Base-by-base conservation (phyloP, 2,888 invertebrate genomes). In the Rapana venosa region DNA sequence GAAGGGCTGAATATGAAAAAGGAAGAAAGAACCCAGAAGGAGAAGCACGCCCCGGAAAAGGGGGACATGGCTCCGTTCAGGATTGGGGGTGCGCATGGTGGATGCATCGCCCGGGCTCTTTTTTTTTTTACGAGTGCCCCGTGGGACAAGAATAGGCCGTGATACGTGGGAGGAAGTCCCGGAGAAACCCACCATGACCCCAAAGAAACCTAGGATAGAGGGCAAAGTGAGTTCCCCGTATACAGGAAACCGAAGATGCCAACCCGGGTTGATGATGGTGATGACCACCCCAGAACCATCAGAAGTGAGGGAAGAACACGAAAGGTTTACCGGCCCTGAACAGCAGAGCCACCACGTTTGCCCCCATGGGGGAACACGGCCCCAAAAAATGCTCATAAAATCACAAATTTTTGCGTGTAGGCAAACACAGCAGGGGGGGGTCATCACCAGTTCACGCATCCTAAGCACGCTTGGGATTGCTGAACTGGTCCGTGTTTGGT, bases 401-500 rank as follows among this genome's bases (percentile, higher is more conserved):
- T 94, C 22, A 95, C 92, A 89, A 94, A 95, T n/a, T 93, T 70
- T 4, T 93, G 92, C 15, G 92, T 91, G 87, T 92, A 95, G 0
- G 93, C 93, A 79, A 93, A 91, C 0, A 94, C 92, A 6, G 93
- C 15, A 94, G 87, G 1, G 91, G 86, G 22, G 93, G 93, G 22
- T 91, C 90, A 47, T 92, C 91, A 6, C 94, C 0, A 94, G 35
- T 6, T 94, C 91, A 20, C 94, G 90, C 92, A 94, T 92, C n/a
- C 89, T 77, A 32, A 92, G 58, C 94, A 95, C 94, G 89, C 20
- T 92, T 86, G 0, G 94, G 94, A 87, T 94, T 93, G 20, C 88
- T 90, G 66, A 93, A 93, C 20, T 98, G 98, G 88, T 98, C 98
- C 0, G 98, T 98, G 85, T 99, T 98, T 94, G 98, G 98, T 2